Conservation (phyloP, 1,140 invertebrate genomes). For the Drosophila micromelanica region DNA sequence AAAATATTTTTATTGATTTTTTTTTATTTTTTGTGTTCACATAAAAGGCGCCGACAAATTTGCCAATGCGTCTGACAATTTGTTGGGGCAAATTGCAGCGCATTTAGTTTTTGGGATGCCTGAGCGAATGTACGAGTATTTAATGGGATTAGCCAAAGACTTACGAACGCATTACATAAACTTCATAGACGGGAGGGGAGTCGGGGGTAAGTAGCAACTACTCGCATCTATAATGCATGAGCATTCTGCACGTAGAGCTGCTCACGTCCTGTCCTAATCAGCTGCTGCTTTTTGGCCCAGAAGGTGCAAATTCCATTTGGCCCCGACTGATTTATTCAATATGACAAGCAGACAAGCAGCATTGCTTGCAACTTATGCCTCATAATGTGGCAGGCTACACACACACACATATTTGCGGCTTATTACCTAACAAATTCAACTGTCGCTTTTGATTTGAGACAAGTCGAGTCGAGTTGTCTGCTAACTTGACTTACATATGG, state of each 20-base stretch:
- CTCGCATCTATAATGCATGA: constrained; percentile 41
- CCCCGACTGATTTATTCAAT: constrained; percentile 70
- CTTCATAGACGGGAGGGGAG: background rate
- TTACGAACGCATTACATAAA: constrained; percentile 70
- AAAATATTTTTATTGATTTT: constrained; percentile 40
- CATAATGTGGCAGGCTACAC: constrained; percentile 28
- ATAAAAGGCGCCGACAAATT: constrained; percentile 43
- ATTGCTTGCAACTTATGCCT: constrained; percentile 52
- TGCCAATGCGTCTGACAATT: constrained; percentile 9
- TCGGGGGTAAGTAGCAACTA: background rate
- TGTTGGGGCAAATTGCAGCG: constrained; percentile 54
- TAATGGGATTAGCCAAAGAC: constrained; percentile 73
- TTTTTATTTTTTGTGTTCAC: background rate
- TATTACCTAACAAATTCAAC: constrained; percentile 53
- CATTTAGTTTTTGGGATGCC: constrained; percentile 51
- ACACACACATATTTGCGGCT: constrained; percentile 43
- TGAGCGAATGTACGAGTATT: constrained; percentile 15
- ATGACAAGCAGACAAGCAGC: constrained; percentile 51
- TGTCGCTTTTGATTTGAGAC: constrained; percentile 65
- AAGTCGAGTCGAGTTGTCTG: background rate
- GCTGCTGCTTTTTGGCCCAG: constrained; percentile 32
- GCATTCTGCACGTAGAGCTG: constrained; percentile 45
- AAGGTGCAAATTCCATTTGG: constrained; percentile 73
- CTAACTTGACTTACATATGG: background rate
- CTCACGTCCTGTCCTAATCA: constrained; percentile 40